phyloP scores from a whole-genome alignment of 2,113 vertebrate genomes.

The Regulus satrapa region DNA sequence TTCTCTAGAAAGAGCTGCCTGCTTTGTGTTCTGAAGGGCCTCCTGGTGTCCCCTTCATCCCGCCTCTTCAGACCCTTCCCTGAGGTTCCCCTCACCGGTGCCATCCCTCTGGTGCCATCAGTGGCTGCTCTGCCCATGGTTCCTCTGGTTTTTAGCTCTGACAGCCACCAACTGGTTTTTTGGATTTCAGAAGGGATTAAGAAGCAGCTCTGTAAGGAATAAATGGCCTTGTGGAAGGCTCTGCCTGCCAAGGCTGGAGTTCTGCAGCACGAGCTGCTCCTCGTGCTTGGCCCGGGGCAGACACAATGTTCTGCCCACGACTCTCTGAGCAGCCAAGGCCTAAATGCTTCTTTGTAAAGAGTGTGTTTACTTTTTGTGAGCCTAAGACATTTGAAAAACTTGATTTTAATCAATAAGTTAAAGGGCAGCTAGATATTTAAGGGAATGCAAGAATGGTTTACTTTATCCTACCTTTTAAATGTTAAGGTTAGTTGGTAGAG shows the following conservation, averaged over 20 bases:
- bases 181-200: neutral
- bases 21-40: neutral
- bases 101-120: neutral
- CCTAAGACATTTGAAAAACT: neutral
- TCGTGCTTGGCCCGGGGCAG: neutral
- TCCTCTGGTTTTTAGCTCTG: neutral
- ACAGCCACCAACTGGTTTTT: neutral
- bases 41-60: neutral
- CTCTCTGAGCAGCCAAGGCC: neutral
- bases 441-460: neutral
- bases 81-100: neutral
- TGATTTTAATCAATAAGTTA: neutral
- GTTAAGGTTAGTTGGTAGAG: neutral
- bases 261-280: neutral
- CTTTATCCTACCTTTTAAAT: slow-evolving; percentile 27
- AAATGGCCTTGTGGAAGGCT: neutral
- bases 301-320: neutral
- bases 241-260: neutral
- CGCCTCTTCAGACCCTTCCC: neutral
- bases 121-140: neutral
- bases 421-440: neutral
- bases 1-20: neutral
- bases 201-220: neutral
- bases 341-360: neutral
- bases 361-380: neutral